Evolutionary conservation across 2,113 vertebrate genomes (phyloP).

Genomic region (Prionailurus bengalensis): DNA sequence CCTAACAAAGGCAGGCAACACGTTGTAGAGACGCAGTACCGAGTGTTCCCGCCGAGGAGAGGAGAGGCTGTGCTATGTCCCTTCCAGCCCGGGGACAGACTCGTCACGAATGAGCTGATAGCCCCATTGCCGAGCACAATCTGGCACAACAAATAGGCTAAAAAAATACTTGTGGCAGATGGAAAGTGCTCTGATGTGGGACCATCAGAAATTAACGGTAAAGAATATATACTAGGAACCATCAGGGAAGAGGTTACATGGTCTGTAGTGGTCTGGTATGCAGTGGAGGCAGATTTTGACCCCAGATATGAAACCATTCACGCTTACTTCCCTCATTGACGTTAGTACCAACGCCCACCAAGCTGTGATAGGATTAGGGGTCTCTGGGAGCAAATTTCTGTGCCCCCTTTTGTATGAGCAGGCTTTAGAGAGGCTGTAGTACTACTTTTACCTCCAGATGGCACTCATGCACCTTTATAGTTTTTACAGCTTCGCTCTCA

Average conservation of each 20-base stretch:
- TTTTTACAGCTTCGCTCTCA: not conserved
- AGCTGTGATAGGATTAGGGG: not conserved
- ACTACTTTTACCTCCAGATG: conserved; percentile 61
- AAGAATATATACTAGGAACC: not conserved
- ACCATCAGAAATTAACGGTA: not conserved
- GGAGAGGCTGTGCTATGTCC: too few species aligned
- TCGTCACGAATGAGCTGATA: not conserved
- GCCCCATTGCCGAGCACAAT: not conserved
- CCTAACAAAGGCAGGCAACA: not conserved
- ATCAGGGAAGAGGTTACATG: not conserved
- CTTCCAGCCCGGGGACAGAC: not conserved
- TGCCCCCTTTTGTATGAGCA: not conserved
- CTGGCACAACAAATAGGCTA: not conserved
- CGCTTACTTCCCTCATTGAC: not conserved
- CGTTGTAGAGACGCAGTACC: not conserved
- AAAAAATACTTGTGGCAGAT: not conserved
- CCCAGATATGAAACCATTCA: not conserved
- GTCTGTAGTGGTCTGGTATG: not conserved
- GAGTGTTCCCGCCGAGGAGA: fast-evolving
- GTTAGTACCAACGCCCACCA: fast-evolving
- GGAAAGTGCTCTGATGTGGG: not conserved
- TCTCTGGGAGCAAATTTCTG: not conserved
- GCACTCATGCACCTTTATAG: not conserved
- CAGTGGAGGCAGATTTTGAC: not conserved
- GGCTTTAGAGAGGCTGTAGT: not conserved